Evolutionary conservation across 2,113 vertebrate genomes (phyloP).

Genomic region (Halichoeres trimaculatus): DNA sequence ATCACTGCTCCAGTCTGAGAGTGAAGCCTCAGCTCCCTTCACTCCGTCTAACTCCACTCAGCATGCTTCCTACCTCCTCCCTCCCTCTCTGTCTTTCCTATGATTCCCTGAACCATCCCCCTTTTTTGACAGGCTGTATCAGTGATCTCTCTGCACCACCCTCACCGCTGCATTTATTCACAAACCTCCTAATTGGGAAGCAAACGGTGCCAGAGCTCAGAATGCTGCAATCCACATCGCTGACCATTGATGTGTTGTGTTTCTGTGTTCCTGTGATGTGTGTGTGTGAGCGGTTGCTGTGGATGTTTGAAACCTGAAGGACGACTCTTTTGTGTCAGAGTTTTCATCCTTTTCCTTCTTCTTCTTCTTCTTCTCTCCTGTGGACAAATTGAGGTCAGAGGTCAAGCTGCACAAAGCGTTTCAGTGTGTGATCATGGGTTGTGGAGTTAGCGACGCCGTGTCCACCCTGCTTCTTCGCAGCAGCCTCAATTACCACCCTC

Average conservation of each 20-base stretch:
- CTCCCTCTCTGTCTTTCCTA: conserved; percentile 29
- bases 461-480: neutral
- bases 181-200: neutral
- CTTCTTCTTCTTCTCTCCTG: neutral
- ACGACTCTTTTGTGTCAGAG: neutral
- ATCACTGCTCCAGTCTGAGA: conserved; percentile 32
- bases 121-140: conserved; percentile 12
- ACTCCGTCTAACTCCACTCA: conserved; percentile 56
- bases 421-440: neutral
- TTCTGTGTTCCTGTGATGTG: no score
- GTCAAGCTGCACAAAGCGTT: neutral
- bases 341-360: no score
- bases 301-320: no score
- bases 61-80: conserved; percentile 35
- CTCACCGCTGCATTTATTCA: no score
- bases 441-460: no score
- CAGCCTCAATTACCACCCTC: no score
- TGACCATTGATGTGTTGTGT: neutral
- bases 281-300: no score
- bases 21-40: conserved; percentile 39
- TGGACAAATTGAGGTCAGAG: conserved; percentile 11
- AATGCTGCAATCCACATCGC: neutral
- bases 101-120: conserved; percentile 43
- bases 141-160: conserved; percentile 30
- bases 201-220: neutral